A percentile compares a stretch with the other conserved stretches of the same genome.
These are phyloP conservation scores for Alosa alosa DNA, from an alignment of 2,113 vertebrate genomes.

Conservation along the genomic window DNA sequence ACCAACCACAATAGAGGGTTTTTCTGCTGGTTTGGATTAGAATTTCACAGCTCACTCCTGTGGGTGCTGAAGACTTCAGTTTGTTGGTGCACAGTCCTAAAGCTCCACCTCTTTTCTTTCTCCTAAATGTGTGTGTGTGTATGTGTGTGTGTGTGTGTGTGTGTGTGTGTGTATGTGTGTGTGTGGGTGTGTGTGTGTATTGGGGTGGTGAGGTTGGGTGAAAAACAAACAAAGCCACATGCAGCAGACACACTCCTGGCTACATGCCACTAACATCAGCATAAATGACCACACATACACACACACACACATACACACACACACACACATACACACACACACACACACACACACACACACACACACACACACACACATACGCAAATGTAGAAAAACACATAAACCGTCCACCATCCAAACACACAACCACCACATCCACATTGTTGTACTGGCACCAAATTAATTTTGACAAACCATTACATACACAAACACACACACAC, in stretches of 20 bases:
- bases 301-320: conserved; percentile 27
- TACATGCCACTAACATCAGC: conserved; percentile 53
- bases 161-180: background rate
- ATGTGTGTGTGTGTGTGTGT: no score
- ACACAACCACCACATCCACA: background rate
- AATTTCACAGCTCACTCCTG: conserved; percentile 39
- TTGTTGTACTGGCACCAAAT: no score
- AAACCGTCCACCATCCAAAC: no score
- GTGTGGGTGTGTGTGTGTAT: background rate
- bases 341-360: conserved; percentile 28
- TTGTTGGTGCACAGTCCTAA: conserved; percentile 33
- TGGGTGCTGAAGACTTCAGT: conserved; percentile 43
- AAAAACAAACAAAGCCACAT: conserved; percentile 74
- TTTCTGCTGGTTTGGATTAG: background rate
- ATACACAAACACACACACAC: background rate
- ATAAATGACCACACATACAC: background rate
- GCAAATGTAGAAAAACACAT: no score
- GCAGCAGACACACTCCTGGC: conserved; percentile 68
- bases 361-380: conserved; percentile 22
- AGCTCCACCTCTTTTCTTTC: conserved; percentile 57
- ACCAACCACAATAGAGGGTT: no score
- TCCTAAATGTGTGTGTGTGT: conserved; percentile 28
- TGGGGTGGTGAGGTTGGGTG: conserved; percentile 34
- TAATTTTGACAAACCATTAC: background rate
- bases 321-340: conserved; percentile 20